Evolutionary conservation across 1,140 invertebrate genomes (phyloP), one percentile per base, ranked within the genome.

Genomic region (Pachypeltis micranthus): DNA sequence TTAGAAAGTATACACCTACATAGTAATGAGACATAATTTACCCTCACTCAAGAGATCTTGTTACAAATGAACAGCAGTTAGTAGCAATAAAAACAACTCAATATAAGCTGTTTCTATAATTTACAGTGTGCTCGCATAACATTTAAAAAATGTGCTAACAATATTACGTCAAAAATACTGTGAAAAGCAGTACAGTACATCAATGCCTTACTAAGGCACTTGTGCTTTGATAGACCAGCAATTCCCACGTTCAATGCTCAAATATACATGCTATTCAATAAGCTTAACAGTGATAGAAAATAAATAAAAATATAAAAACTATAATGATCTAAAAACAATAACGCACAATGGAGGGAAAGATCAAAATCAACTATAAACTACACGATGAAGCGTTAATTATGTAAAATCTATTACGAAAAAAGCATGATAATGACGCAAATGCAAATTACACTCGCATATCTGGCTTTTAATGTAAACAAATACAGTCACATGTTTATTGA

Each of bases 151-250:
- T 59, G 57, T 31, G n/a, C 27, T 27, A 59, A 59, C 55, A 59
- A 31, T 19, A 47, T 59, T 29, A 29, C 27, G 57, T 29, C 57
- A 59, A 59, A 59, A 59, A 29, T 29, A 59, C 23, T 57, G 23
- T 57, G 27, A 23, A 57, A 57, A 57, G 27, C 55, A 28, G 31
- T n/a, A 59, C 25, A 59, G 25, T 28, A 29, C 57, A 31, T 59
- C 57, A 59, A 59, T 59, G 57, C 57, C 57, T 59, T 59, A 59
- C 16, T 59, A 59, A 59, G 57, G 57, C 57, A 59, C 57, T 59
- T 59, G 57, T 59, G 57, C 57, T 59, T 59, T 59, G 14, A 29
- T 31, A 59, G 57, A 59, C 57, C 57, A 31, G 29, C 57, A 25
- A 28, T 59, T 29, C 57, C 57, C 57, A 59, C 57, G 31, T 59